phyloP scores from a whole-genome alignment of 2,113 vertebrate species.

The Drymodes brunneopygia region DNA sequence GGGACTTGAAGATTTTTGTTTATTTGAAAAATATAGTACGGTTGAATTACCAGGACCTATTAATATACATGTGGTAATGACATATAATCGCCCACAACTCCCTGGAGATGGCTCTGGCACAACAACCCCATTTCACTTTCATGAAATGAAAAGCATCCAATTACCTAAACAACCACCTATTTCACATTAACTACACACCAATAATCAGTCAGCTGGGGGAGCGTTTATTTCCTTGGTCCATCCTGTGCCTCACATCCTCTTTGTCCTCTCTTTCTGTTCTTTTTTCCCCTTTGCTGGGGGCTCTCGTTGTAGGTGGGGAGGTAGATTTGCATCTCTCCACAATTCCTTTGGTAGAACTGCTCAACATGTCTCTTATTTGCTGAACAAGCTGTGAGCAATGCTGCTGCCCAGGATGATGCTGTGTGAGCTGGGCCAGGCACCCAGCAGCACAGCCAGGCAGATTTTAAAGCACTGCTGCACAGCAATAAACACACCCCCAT shows the following conservation, averaged over 20 bases:
- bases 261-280: not conserved
- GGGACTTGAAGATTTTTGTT: conserved; percentile 62
- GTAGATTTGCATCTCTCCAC: not conserved
- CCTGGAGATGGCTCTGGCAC: conserved; percentile 37
- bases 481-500: not conserved
- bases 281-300: not conserved
- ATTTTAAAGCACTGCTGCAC: not conserved
- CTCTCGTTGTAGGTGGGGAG: not conserved
- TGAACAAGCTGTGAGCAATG: not conserved
- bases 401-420: not conserved
- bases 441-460: not conserved
- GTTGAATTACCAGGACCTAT: conserved; percentile 55
- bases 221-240: not conserved
- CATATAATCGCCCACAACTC: conserved; percentile 59
- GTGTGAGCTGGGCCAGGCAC: not conserved
- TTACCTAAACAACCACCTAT: conserved; percentile 67
- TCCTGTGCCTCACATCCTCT: not conserved
- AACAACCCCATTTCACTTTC: conserved; percentile 50
- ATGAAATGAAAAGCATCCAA: conserved; percentile 61
- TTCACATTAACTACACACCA: conserved; percentile 66
- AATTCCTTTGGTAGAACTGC: not conserved
- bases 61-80: conserved; percentile 60
- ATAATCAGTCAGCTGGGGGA: conserved; percentile 43
- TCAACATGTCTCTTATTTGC: not conserved
- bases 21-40: conserved; percentile 57